A percentile compares a stretch with the other conserved stretches of the same genome.
Evolutionary conservation across 2,888 invertebrate species (phyloP).

Genomic region (Nebria brevicollis): DNA sequence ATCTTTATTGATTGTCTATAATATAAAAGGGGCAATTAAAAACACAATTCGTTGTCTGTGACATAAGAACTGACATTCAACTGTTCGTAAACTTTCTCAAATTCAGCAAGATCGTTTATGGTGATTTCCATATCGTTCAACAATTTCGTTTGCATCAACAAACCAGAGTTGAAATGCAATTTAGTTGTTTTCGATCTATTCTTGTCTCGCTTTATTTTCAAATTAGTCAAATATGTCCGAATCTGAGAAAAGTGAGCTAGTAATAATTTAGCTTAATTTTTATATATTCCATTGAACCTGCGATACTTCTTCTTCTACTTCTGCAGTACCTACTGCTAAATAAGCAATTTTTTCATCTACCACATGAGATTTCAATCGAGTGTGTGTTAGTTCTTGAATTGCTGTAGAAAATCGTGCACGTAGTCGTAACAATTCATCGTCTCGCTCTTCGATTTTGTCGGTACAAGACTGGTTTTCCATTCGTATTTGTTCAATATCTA

Average conservation of each 20-base stretch:
- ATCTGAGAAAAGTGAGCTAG: neutral
- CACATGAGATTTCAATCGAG: slow-evolving; percentile 66
- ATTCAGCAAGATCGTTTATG: slow-evolving; percentile 56
- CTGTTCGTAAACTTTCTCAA: slow-evolving; percentile 22
- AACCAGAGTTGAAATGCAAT: slow-evolving; percentile 63
- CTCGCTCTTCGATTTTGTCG: slow-evolving; percentile 68
- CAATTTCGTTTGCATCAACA: slow-evolving; percentile 64
- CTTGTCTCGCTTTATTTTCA: slow-evolving; percentile 61
- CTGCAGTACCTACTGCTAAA: slow-evolving; percentile 50
- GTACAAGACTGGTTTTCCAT: slow-evolving; percentile 66
- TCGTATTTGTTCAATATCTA: slow-evolving; percentile 68
- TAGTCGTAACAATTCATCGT: slow-evolving; percentile 65
- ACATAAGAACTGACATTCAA: neutral
- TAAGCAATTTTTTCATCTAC: slow-evolving; percentile 56
- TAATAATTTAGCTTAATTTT: neutral
- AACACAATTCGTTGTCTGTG: neutral
- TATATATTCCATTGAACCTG: slow-evolving; percentile 33
- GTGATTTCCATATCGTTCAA: slow-evolving; percentile 64
- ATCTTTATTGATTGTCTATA: neutral
- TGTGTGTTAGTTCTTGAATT: slow-evolving; percentile 65
- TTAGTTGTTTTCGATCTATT: slow-evolving; percentile 61
- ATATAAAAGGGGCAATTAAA: neutral
- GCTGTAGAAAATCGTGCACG: slow-evolving; percentile 64
- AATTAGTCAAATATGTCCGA: slow-evolving; percentile 59
- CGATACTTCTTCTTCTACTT: slow-evolving; percentile 50